These are phyloP conservation scores for Poecilia velifera DNA, from an alignment of 2,797 vertebrate species.

Conservation along the genomic window DNA sequence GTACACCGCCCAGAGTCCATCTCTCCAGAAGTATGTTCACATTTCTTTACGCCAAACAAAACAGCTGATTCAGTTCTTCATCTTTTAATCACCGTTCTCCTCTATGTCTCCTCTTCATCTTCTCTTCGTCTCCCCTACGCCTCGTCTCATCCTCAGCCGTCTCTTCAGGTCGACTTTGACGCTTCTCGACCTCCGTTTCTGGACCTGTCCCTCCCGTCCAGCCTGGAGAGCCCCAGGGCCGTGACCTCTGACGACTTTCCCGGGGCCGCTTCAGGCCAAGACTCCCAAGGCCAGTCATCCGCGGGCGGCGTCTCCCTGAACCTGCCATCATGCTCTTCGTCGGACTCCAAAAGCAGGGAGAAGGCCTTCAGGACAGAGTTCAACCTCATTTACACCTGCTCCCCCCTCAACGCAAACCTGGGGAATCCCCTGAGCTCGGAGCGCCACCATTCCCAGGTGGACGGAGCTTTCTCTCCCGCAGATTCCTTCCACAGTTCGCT, in stretches of 20 bases:
- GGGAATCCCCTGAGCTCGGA: constrained; percentile 82
- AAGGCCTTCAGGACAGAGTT: constrained; percentile 98
- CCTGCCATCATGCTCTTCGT: constrained; percentile 77
- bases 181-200: constrained; percentile 83
- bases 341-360: constrained; percentile 84
- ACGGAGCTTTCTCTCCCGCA: constrained; percentile 88
- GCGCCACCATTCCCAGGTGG: constrained; percentile 86
- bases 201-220: constrained; percentile 85
- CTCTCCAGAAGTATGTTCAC: constrained; percentile 89
- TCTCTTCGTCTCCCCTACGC: background rate
- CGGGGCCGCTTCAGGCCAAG: constrained; percentile 60
- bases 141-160: constrained; percentile 76
- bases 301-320: constrained; percentile 61
- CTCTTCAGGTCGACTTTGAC: constrained; percentile 88
- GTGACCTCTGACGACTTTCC: constrained; percentile 83
- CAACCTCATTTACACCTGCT: constrained; percentile 99
- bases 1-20: constrained; percentile 91
- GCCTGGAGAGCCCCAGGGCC: constrained; percentile 84
- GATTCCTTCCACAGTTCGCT: constrained; percentile 88
- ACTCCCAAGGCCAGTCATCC: constrained; percentile 61
- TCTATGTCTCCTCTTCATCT: background rate
- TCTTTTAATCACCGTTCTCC: background rate
- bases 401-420: constrained; percentile 94
- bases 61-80: background rate
- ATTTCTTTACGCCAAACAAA: too few relatives aligned